Percentiles rank a stretch among this genome's conserved stretches.
Conservation (phyloP, 2,888 invertebrate species). For the Agonopterix subpropinquella region DNA sequence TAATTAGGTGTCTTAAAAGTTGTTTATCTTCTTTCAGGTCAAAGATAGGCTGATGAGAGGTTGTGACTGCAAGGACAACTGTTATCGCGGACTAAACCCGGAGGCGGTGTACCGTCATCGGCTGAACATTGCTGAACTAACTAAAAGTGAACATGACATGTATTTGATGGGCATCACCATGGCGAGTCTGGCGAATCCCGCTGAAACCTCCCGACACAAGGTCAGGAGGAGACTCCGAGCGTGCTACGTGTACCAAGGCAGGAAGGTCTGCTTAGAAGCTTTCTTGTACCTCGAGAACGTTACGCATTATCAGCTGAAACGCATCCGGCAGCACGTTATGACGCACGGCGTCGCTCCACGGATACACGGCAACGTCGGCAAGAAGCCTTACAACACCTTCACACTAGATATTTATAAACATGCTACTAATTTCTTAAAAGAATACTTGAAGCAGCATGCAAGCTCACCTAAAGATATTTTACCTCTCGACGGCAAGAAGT, state of each 20-base stretch:
- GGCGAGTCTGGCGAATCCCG: slow-evolving; percentile 86
- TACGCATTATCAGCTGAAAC: slow-evolving; percentile 85
- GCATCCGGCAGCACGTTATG: slow-evolving; percentile 86
- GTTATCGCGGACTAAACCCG: slow-evolving; percentile 83
- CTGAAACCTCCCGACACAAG: slow-evolving; percentile 82
- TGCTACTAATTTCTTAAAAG: slow-evolving; percentile 84
- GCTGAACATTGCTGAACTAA: slow-evolving; percentile 85
- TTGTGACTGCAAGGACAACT: slow-evolving; percentile 87
- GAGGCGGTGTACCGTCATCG: slow-evolving; percentile 85
- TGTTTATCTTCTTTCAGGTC: slow-evolving; percentile 66
- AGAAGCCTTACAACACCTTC: slow-evolving; percentile 87
- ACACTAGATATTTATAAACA: slow-evolving; percentile 86
- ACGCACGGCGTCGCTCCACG: slow-evolving; percentile 86
- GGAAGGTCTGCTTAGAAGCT: slow-evolving; percentile 85
- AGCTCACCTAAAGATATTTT: slow-evolving; percentile 70
- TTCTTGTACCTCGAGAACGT: slow-evolving; percentile 87
- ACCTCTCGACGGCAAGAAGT: slow-evolving; percentile 64
- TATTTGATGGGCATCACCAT: slow-evolving; percentile 90
- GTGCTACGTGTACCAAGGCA: slow-evolving; percentile 86
- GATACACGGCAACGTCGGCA: slow-evolving; percentile 87
- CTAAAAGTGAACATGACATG: slow-evolving; percentile 89
- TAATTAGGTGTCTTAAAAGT: no score
- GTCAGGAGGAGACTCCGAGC: slow-evolving; percentile 83
- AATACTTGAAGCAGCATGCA: slow-evolving; percentile 81
- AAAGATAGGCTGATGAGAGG: slow-evolving; percentile 81